These are phyloP conservation scores for Dipodomys merriami DNA, from an alignment of 2,113 vertebrate genomes.

Conservation along the genomic window DNA sequence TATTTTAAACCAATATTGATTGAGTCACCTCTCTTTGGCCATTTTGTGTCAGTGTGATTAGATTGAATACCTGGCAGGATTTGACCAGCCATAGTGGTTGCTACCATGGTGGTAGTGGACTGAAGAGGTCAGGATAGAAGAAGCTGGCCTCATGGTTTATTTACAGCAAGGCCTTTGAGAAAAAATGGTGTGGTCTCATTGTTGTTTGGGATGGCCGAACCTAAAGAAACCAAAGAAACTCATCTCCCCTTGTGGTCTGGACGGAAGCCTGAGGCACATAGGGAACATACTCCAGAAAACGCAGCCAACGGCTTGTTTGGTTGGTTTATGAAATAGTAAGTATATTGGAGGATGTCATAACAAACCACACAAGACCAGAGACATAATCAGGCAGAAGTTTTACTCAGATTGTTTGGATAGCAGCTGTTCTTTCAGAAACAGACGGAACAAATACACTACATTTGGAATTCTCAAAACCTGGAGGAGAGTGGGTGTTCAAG, in stretches of 20 bases:
- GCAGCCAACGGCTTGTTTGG: background rate
- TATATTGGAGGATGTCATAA: slow-evolving; percentile 21
- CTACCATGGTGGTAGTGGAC: background rate
- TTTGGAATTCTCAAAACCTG: slow-evolving; percentile 39
- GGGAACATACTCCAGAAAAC: slow-evolving; percentile 30
- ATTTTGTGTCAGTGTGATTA: background rate
- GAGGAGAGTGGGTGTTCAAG: background rate
- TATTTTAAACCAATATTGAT: background rate
- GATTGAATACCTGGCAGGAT: background rate
- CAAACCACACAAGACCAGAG: slow-evolving; percentile 31
- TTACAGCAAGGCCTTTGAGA: background rate
- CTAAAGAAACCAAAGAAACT: background rate
- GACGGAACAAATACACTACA: slow-evolving; percentile 12
- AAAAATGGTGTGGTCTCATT: background rate
- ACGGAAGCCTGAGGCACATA: background rate
- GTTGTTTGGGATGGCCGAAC: background rate
- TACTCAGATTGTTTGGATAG: slow-evolving; percentile 32
- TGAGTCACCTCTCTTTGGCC: background rate
- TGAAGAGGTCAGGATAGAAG: background rate
- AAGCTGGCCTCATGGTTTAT: background rate
- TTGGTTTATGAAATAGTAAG: slow-evolving; percentile 28
- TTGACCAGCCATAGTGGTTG: background rate
- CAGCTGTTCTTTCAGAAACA: slow-evolving; percentile 52
- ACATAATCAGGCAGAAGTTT: background rate
- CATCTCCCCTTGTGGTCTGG: background rate